Evolutionary conservation across 2,113 vertebrate genomes (phyloP).

Genomic region (Nothoprocta perdicaria): DNA sequence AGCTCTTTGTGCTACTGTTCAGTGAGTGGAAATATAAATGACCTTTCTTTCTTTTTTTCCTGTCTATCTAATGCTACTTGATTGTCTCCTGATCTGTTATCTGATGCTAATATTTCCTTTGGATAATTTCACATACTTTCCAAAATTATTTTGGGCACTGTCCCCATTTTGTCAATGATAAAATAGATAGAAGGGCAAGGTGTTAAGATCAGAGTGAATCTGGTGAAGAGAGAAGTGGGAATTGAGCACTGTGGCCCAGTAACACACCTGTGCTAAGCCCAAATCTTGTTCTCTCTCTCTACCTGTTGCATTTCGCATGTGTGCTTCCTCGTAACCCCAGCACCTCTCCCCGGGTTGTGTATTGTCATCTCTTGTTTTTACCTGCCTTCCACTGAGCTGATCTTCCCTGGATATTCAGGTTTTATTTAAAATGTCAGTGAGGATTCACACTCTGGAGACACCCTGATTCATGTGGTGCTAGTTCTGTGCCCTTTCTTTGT

Average conservation of each 20-base stretch:
- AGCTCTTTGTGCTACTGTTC: not conserved
- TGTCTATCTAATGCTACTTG: not conserved
- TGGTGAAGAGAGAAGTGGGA: not conserved
- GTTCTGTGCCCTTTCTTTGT: not conserved
- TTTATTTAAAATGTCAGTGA: not conserved
- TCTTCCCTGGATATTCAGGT: not conserved
- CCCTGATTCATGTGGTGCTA: not conserved
- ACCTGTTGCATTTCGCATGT: not conserved
- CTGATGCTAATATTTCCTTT: not conserved
- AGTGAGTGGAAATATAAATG: not conserved
- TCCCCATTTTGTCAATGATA: not conserved
- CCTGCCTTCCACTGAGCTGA: not conserved
- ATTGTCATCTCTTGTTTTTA: not conserved
- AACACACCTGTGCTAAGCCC: not conserved
- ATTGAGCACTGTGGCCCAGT: not conserved
- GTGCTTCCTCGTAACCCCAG: fast-evolving
- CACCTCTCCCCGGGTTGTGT: not conserved
- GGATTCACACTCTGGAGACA: not conserved
- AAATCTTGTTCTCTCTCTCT: not conserved
- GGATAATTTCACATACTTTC: not conserved
- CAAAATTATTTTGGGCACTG: not conserved
- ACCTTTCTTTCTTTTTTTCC: not conserved
- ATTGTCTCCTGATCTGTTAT: not conserved
- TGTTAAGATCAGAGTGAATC: not conserved
- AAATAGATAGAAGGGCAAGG: no score